Evolutionary conservation across 2,797 vertebrate species (phyloP).

Genomic region (Diglossa cyanea): DNA sequence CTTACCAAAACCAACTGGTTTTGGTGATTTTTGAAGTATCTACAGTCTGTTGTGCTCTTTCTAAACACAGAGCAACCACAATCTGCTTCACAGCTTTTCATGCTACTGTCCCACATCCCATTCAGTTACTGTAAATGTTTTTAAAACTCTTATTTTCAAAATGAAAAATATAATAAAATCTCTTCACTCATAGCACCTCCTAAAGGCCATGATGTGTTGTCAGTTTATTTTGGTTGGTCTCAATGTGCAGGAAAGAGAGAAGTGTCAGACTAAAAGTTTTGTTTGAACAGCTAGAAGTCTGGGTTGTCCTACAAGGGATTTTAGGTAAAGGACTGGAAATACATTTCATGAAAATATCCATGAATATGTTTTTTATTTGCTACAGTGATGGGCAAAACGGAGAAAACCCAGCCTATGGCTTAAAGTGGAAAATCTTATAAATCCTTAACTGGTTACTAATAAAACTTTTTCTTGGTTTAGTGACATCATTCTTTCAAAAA

Average conservation of each 20-base stretch:
- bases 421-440: neutral
- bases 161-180: neutral
- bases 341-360: neutral
- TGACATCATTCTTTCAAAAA: neutral
- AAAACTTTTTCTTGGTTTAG: neutral
- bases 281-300: neutral
- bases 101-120: neutral
- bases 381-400: neutral
- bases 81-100: neutral
- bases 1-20: neutral
- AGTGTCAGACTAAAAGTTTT: neutral
- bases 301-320: neutral
- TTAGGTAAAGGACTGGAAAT: neutral
- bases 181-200: neutral
- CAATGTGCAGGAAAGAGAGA: neutral
- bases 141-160: neutral
- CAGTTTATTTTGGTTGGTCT: neutral
- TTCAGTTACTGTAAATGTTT: neutral
- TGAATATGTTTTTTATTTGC: neutral
- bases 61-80: neutral
- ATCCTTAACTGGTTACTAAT: neutral
- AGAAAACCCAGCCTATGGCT: neutral
- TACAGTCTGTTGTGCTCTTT: neutral
- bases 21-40: neutral
- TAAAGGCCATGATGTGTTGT: rapidly evolving